Percentiles rank a stretch among this genome's conserved stretches.
These are phyloP conservation scores for Apodemus agrarius DNA, from an alignment of 2,797 vertebrate genomes.

Conservation along the genomic window DNA sequence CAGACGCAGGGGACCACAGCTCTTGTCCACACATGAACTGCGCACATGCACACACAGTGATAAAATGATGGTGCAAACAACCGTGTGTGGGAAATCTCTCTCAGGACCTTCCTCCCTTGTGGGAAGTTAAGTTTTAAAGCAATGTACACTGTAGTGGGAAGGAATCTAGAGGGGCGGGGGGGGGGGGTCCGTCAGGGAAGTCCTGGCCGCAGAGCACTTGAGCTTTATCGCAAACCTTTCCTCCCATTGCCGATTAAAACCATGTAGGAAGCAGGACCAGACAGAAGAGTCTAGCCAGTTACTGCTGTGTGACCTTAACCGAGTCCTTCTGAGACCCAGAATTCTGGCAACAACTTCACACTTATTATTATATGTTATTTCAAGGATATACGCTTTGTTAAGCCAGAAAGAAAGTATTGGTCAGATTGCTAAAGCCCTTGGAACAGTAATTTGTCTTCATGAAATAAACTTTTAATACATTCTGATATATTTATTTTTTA, in stretches of 20 bases:
- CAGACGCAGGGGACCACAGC: rapidly evolving
- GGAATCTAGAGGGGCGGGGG: too few species aligned
- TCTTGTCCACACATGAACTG: rapidly evolving
- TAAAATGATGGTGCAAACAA: neutral
- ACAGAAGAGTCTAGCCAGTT: rapidly evolving
- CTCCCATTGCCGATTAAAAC: neutral
- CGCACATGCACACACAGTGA: neutral
- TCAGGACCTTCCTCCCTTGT: neutral
- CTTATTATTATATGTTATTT: neutral
- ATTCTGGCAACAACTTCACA: neutral
- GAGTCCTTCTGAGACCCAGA: neutral
- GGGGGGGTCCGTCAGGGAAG: too few species aligned
- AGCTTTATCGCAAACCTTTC: neutral
- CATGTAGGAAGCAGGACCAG: neutral
- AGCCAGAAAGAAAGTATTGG: neutral
- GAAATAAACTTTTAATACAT: slow-evolving; percentile 31
- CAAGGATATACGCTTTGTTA: neutral
- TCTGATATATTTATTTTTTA: neutral
- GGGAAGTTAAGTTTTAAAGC: neutral
- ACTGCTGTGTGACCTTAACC: too few species aligned
- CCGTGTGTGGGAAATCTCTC: neutral
- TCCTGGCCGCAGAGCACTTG: too few species aligned
- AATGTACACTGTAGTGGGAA: too few species aligned
- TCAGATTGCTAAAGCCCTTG: neutral
- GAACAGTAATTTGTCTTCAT: slow-evolving; percentile 9